Conservation (phyloP, 1,140 invertebrate genomes). For the Drosophila equinoxialis region DNA sequence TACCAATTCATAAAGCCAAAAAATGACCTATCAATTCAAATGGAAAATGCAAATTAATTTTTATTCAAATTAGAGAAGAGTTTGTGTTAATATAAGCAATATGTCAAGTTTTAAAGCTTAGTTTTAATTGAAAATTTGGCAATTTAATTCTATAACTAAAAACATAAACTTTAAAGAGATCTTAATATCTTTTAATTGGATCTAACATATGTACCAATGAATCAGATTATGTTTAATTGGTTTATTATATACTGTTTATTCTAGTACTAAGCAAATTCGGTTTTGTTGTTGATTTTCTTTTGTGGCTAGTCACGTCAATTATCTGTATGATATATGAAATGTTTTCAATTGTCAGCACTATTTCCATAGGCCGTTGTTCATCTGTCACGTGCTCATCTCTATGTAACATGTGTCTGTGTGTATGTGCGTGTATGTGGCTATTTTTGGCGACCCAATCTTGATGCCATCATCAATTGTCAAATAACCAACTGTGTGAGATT, state of each 20-base stretch:
- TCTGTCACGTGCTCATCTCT: slow-evolving; percentile 66
- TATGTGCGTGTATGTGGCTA: slow-evolving; percentile 23
- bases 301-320: neutral
- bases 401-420: slow-evolving; percentile 20
- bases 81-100: neutral
- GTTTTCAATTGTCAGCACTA: slow-evolving; percentile 26
- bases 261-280: no score
- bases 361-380: slow-evolving; percentile 22
- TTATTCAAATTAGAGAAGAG: slow-evolving; percentile 21
- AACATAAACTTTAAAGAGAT: no score
- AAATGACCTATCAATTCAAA: slow-evolving; percentile 37
- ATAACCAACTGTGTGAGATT: slow-evolving; percentile 80
- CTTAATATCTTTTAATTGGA: no score
- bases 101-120: neutral
- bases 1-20: slow-evolving; percentile 24
- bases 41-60: slow-evolving; percentile 46
- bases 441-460: slow-evolving; percentile 74
- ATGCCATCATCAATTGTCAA: slow-evolving; percentile 82
- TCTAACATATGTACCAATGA: no score
- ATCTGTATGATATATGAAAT: neutral
- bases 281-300: no score
- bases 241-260: no score
- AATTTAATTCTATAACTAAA: no score
- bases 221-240: no score
- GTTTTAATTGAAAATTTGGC: neutral